Evolutionary conservation across 2,113 vertebrate genomes (phyloP).

Genomic region (Thryonomys swinderianus): DNA sequence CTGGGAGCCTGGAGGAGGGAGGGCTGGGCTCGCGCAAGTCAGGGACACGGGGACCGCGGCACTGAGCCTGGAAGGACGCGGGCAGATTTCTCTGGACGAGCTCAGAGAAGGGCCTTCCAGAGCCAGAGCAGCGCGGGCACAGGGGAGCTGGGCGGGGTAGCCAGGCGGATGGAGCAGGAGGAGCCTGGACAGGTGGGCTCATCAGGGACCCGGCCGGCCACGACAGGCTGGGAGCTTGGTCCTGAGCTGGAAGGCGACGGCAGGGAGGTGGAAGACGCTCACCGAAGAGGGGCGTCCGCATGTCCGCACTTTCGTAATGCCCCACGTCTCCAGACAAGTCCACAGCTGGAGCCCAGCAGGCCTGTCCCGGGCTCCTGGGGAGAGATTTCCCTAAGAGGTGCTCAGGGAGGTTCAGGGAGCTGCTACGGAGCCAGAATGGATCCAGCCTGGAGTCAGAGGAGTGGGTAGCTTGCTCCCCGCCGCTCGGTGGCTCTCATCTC

Average conservation of each 20-base stretch:
- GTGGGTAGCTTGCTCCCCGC: background rate
- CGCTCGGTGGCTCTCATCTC: background rate
- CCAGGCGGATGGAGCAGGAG: slow-evolving; percentile 38
- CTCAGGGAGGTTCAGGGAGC: background rate
- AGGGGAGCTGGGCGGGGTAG: background rate
- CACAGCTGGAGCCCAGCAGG: no score
- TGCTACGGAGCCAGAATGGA: background rate
- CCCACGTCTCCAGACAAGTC: background rate
- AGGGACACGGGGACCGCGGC: background rate
- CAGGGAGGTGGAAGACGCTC: slow-evolving; percentile 54
- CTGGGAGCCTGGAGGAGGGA: background rate
- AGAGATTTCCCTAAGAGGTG: background rate
- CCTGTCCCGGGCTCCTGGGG: background rate
- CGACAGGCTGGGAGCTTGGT: slow-evolving; percentile 62
- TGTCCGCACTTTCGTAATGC: background rate
- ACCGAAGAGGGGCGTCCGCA: background rate
- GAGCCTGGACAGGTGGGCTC: slow-evolving; percentile 30
- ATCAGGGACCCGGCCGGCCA: slow-evolving; percentile 48
- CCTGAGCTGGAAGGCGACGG: slow-evolving; percentile 66
- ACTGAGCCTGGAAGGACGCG: background rate
- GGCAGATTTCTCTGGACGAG: background rate
- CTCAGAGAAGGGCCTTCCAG: background rate
- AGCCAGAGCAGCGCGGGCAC: background rate
- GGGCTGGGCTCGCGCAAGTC: background rate
- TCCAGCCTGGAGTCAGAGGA: background rate